phyloP scores from a whole-genome alignment of 53 echinoderm and acorn worm species.

The Echinarachnius parma region DNA sequence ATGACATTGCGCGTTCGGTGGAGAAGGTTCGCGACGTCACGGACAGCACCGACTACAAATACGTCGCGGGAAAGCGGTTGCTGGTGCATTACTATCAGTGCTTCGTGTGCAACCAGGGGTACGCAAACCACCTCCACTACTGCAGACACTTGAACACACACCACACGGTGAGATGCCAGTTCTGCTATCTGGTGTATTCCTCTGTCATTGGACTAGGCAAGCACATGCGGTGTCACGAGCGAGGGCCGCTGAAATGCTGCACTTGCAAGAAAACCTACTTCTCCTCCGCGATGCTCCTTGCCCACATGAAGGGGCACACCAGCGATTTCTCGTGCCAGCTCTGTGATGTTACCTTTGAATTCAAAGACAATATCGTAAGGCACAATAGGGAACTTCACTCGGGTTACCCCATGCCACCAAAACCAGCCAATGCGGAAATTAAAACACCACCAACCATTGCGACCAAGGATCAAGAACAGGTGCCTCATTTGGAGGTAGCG shows the following conservation, averaged over 20 bases:
- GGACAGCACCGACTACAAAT: neutral
- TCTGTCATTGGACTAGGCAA: neutral
- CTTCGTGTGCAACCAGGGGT: conserved; percentile 8
- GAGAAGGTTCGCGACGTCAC: conserved; percentile 13
- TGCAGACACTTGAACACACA: conserved; percentile 18
- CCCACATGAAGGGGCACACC: conserved; percentile 25
- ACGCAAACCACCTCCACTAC: conserved; percentile 2
- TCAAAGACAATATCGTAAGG: conserved; percentile 1
- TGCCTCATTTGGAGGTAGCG: neutral
- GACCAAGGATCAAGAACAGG: too few relatives aligned
- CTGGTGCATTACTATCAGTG: conserved; percentile 21
- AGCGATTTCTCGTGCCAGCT: neutral
- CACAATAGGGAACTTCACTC: conserved; percentile 9
- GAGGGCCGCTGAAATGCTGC: conserved; percentile 9
- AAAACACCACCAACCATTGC: neutral
- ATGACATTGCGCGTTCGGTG: conserved; percentile 6
- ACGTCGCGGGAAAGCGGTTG: neutral
- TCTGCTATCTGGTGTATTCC: conserved; percentile 9
- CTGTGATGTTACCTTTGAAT: conserved; percentile 9
- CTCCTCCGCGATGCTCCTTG: conserved; percentile 4
- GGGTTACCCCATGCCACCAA: too few relatives aligned
- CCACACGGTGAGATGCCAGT: neutral
- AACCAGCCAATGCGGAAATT: neutral
- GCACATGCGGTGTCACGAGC: conserved; percentile 16
- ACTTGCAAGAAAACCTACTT: conserved; percentile 24